A percentile compares a stretch with the other conserved stretches of the same genome.
These are phyloP conservation scores for Pachliopta kotzebuea DNA, from an alignment of 2,888 invertebrate species.

Conservation along the genomic window DNA sequence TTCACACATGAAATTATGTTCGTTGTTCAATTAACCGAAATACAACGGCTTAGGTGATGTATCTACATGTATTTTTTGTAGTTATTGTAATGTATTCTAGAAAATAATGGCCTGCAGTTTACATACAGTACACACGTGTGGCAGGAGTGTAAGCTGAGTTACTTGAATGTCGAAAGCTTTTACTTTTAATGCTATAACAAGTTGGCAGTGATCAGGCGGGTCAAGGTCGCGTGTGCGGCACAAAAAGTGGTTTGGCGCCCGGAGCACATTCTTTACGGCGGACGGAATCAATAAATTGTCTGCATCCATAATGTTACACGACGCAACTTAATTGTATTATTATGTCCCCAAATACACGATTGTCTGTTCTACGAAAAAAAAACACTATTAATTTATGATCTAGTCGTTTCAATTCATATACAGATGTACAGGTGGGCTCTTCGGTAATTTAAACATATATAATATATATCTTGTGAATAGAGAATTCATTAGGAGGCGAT, in stretches of 20 bases:
- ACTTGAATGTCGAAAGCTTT: constrained; percentile 65
- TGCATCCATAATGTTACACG: constrained; percentile 44
- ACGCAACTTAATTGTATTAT: constrained; percentile 37
- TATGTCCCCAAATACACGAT: constrained; percentile 31
- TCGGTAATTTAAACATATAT: constrained; percentile 34
- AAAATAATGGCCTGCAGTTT: background rate
- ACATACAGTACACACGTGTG: background rate
- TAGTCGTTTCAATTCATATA: constrained; percentile 32
- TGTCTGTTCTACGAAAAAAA: constrained; percentile 42
- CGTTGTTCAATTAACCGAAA: no score
- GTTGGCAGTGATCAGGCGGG: constrained; percentile 60
- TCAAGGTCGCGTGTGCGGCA: constrained; percentile 60
- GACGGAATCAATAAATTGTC: constrained; percentile 59
- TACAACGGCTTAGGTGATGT: no score
- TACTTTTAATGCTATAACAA: constrained; percentile 66
- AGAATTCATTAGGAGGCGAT: constrained; percentile 39
- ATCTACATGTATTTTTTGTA: no score
- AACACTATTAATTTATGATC: constrained; percentile 48
- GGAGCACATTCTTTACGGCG: constrained; percentile 53
- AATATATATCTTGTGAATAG: constrained; percentile 4
- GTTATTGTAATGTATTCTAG: background rate
- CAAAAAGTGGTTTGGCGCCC: constrained; percentile 63
- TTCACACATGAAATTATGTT: background rate
- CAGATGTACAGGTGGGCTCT: constrained; percentile 47
- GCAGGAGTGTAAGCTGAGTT: constrained; percentile 20